A percentile compares a stretch with the other conserved stretches of the same genome.
phyloP scores from a whole-genome alignment of 2,888 invertebrate species.

The Hirtodrosophila cameraria region DNA sequence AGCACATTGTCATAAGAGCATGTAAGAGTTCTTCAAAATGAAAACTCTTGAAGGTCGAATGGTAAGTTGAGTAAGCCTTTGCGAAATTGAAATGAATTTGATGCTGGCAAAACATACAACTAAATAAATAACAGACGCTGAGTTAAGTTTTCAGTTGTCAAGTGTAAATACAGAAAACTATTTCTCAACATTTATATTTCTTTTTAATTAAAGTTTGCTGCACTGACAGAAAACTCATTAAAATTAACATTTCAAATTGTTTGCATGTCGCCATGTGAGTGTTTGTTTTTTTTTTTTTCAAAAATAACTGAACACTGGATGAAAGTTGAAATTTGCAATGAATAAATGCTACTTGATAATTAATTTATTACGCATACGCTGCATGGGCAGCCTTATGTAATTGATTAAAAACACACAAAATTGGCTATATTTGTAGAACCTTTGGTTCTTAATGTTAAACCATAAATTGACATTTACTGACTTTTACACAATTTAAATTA shows the following conservation, averaged over 20 bases:
- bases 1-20: slow-evolving; percentile 32
- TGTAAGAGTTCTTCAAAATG: slow-evolving; percentile 16
- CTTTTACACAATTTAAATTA: slow-evolving; percentile 56
- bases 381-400: slow-evolving; percentile 7
- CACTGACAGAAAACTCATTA: slow-evolving; percentile 40
- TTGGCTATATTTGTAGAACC: neutral
- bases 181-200: neutral
- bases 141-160: slow-evolving; percentile 2
- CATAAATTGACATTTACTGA: slow-evolving; percentile 16
- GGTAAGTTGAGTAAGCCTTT: too few relatives aligned
- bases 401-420: neutral
- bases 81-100: slow-evolving; percentile 17
- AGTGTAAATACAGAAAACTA: neutral
- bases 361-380: slow-evolving; percentile 42
- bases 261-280: neutral
- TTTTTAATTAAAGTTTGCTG: neutral
- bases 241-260: slow-evolving; percentile 52
- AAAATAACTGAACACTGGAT: slow-evolving; percentile 13
- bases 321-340: neutral
- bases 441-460: slow-evolving; percentile 6
- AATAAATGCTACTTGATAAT: slow-evolving; percentile 21
- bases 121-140: neutral
- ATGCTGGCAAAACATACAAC: neutral
- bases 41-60: too few relatives aligned
- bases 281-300: slow-evolving; percentile 4